phyloP scores from a whole-genome alignment of 2,113 vertebrate species.

The Anas platyrhynchos region DNA sequence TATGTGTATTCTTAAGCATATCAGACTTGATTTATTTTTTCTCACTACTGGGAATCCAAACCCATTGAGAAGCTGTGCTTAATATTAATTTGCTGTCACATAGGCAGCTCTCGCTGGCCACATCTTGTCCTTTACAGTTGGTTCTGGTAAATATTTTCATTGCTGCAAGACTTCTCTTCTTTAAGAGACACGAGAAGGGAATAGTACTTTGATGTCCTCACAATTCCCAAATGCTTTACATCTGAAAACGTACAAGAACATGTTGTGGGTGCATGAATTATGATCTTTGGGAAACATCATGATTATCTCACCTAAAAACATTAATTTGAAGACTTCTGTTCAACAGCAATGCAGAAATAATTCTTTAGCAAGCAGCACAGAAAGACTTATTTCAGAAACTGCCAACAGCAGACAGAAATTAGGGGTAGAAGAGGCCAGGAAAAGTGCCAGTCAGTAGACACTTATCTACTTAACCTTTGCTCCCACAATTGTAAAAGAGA shows the following conservation, averaged over 20 bases:
- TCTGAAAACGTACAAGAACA: not conserved
- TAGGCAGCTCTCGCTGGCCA: not conserved
- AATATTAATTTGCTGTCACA: not conserved
- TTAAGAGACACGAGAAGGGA: not conserved
- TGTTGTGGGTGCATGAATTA: not conserved
- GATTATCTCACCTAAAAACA: not conserved
- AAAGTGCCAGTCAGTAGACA: not conserved
- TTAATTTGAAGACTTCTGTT: not conserved
- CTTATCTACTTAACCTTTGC: not conserved
- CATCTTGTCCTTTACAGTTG: not conserved
- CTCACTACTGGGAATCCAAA: not conserved
- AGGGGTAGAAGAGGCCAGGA: not conserved
- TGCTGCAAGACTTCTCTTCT: not conserved
- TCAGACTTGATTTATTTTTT: not conserved
- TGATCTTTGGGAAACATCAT: not conserved
- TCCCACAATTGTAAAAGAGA: not conserved
- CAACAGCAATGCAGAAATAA: not conserved
- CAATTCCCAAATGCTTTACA: not conserved
- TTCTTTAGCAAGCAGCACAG: not conserved
- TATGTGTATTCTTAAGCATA: not conserved
- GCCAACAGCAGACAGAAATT: not conserved
- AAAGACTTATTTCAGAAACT: not conserved
- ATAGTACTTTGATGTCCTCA: not conserved
- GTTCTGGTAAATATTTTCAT: not conserved
- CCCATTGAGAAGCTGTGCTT: not conserved